Conservation (phyloP, 2,113 vertebrate species). For the Platysteira castanea region DNA sequence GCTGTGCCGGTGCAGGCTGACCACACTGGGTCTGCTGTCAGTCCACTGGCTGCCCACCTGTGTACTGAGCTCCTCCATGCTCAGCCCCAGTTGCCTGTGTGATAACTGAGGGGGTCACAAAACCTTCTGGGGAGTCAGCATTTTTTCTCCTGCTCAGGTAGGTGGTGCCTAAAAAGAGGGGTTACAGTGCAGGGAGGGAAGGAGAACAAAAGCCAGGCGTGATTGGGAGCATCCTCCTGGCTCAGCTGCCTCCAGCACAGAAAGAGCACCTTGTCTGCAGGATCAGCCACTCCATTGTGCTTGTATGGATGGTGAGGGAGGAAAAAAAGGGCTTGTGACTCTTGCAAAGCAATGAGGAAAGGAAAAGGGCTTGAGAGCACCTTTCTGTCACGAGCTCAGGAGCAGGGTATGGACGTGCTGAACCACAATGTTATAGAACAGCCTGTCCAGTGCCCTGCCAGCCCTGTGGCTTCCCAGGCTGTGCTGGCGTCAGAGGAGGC, state of each 20-base stretch:
- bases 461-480: not conserved
- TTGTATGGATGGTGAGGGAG: not conserved
- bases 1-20: not conserved
- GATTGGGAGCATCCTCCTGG: not conserved
- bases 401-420: not conserved
- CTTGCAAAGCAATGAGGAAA: not conserved
- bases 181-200: not conserved
- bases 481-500: not conserved
- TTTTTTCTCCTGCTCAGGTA: accelerated
- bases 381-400: not conserved
- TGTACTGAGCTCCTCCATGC: not conserved
- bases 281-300: not conserved
- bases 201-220: not conserved
- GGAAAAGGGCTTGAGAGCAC: not conserved
- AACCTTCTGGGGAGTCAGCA: not conserved
- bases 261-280: not conserved
- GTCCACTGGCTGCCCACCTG: not conserved
- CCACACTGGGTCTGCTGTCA: not conserved
- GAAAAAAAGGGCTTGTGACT: not conserved
- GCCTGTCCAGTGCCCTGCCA: not conserved
- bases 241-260: not conserved
- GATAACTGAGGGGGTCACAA: not conserved
- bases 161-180: not conserved
- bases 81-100: not conserved
- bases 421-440: not conserved